These are phyloP conservation scores for Tetraodon nigroviridis DNA, from an alignment of 2,113 vertebrate species.

Conservation along the genomic window DNA sequence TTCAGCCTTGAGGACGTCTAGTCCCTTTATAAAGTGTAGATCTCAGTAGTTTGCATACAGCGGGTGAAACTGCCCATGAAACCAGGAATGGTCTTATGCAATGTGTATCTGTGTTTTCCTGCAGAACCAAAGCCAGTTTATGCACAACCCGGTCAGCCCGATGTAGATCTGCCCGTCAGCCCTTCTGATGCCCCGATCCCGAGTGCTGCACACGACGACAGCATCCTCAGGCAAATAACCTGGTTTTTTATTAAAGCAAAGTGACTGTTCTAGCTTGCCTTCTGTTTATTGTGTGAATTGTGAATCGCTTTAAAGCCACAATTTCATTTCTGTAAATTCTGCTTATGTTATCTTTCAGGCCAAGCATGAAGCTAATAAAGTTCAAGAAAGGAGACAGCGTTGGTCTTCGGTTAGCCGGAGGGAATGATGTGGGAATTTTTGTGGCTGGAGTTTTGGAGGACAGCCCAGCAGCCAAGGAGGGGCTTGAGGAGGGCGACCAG, in stretches of 20 bases:
- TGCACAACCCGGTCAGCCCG: conserved; percentile 95
- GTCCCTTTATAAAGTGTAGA: no score
- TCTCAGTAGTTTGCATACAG: no score
- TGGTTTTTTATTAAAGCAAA: neutral
- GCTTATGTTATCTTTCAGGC: conserved; percentile 67
- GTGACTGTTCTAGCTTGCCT: neutral
- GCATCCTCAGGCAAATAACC: conserved; percentile 84
- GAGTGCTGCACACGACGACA: conserved; percentile 88
- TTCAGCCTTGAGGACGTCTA: no score
- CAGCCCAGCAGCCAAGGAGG: conserved; percentile 96
- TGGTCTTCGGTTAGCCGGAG: conserved; percentile 93
- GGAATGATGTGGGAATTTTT: conserved; percentile 98
- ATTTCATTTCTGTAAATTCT: neutral
- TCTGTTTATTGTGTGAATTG: neutral
- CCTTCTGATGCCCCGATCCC: conserved; percentile 92
- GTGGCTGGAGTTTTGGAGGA: conserved; percentile 97
- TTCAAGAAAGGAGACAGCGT: conserved; percentile 98
- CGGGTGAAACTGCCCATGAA: no score
- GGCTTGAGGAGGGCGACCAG: conserved; percentile 96
- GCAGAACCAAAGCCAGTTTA: conserved; percentile 97
- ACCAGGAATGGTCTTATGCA: neutral
- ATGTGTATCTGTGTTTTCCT: conserved; percentile 20
- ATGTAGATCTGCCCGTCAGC: conserved; percentile 96
- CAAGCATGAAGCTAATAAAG: conserved; percentile 98
- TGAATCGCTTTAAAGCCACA: no score